A percentile compares a stretch with the other conserved stretches of the same genome.
Conservation (phyloP, 2,797 vertebrate genomes). For the Poecile montanus region DNA sequence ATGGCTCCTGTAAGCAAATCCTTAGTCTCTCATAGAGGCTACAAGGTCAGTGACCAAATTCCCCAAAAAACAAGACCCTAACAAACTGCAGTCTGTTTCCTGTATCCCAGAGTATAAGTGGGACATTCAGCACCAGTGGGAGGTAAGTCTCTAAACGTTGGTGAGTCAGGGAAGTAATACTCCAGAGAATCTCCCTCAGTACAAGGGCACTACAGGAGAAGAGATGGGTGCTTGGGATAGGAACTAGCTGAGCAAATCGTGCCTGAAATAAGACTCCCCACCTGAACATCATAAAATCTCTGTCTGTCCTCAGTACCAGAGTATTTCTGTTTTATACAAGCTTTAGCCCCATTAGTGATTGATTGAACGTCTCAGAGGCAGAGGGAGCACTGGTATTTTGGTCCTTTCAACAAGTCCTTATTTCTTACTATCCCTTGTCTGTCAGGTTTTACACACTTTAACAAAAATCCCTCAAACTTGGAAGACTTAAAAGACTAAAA, state of each 20-base stretch:
- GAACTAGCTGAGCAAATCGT: not conserved
- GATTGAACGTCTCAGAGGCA: not conserved
- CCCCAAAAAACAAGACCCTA: accelerated
- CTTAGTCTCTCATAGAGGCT: accelerated
- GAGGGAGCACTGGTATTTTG: not conserved
- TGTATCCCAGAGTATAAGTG: accelerated
- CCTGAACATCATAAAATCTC: not conserved
- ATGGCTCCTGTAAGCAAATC: not conserved
- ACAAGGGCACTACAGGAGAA: not conserved
- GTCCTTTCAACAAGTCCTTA: not conserved
- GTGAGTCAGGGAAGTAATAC: not conserved
- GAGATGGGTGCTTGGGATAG: accelerated
- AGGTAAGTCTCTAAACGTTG: not conserved
- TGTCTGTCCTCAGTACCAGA: not conserved
- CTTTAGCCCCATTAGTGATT: not conserved
- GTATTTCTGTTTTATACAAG: not conserved
- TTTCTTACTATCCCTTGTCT: not conserved
- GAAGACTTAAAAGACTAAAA: not conserved
- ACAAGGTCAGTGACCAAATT: not conserved
- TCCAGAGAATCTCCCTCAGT: not conserved
- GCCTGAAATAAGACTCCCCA: not conserved
- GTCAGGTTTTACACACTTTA: not conserved
- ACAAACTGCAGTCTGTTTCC: not conserved
- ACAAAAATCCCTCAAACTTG: not conserved
- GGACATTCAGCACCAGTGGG: not conserved